Evolutionary conservation across 2,113 vertebrate species (phyloP), one percentile per base, ranked within the genome.

Genomic region (Stictonetta naevosa): DNA sequence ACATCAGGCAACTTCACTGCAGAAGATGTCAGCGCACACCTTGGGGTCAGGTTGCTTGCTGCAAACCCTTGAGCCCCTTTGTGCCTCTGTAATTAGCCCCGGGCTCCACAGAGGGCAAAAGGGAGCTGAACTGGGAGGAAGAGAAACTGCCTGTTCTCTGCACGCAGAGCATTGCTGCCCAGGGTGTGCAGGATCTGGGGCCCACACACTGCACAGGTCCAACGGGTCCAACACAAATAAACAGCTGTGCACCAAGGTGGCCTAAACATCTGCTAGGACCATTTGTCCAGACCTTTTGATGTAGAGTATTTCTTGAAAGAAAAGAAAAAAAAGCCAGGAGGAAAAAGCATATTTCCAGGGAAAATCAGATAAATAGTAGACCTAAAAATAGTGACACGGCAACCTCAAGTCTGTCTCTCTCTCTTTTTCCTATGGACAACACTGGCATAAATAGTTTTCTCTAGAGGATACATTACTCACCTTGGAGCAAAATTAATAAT

Each of bases 181-280:
- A 34, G 31, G 18, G 50, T 60, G 29, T 21, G 60, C 52, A 59
- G 52, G 42, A 34, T 63, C 66, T 82, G 34, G 25, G 59, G 83
- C 83, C 40, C 72, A 83, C 62, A 80, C 53, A 86, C 44, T 1
- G 6, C 63, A 62, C 6, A n/a, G 58, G 46, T 36, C 28, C 48
- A 89, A 18, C 16, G 46, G 42, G 66, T 88, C 67, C 88, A 85
- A 88, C 21, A 76, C 34, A 86, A 92, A 87, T 34, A 86, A 87
- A 92, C 55, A 83, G 55, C 77, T 29, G 16, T 71, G 19, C 67
- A 81, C 59, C 34, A 77, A 77, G 63, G 79, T 59, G 48, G 74
- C 66, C 78, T 79, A 87, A 91, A 85, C 74, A 85, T 72, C 95
- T 96, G 90, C 74, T 90, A 64, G 62, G 38, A 48, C 22, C 13